phyloP scores from a whole-genome alignment of 2,888 invertebrate genomes.

The Lasioglossum vierecki region DNA sequence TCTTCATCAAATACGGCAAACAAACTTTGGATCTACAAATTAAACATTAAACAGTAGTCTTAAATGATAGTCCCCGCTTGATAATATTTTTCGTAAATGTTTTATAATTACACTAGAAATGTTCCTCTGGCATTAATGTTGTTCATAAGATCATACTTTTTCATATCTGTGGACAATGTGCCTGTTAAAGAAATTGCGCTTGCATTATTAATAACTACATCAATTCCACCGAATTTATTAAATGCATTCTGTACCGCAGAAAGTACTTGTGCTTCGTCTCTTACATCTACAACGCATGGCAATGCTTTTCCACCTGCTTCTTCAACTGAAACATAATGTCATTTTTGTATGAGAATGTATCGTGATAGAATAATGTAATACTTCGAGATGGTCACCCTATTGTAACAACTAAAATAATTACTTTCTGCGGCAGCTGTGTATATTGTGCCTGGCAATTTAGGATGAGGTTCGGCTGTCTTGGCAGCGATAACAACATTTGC shows the following conservation, averaged over 20 bases:
- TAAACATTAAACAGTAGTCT: slow-evolving; percentile 23
- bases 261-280: slow-evolving; percentile 91
- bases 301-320: slow-evolving; percentile 93
- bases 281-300: slow-evolving; percentile 94
- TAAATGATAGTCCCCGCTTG: not conserved
- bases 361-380: not conserved
- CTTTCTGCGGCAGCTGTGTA: slow-evolving; percentile 96
- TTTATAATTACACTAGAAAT: slow-evolving; percentile 91
- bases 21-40: slow-evolving; percentile 93
- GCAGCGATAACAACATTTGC: slow-evolving; percentile 96
- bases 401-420: slow-evolving; percentile 81
- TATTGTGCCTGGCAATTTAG: slow-evolving; percentile 96
- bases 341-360: not conserved
- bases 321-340: slow-evolving; percentile 87
- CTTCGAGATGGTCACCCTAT: not conserved
- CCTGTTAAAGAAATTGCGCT: slow-evolving; percentile 95
- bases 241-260: slow-evolving; percentile 91
- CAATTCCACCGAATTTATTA: slow-evolving; percentile 96
- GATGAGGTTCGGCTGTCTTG: slow-evolving; percentile 95
- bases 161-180: slow-evolving; percentile 95
- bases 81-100: not conserved
- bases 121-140: slow-evolving; percentile 97
- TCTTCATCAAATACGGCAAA: slow-evolving; percentile 93
- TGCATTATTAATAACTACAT: slow-evolving; percentile 97
- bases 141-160: slow-evolving; percentile 98